Percentiles rank a stretch among this genome's conserved stretches.
phyloP scores from a whole-genome alignment of 2,797 vertebrate species.

The Sebastes wilsoni region DNA sequence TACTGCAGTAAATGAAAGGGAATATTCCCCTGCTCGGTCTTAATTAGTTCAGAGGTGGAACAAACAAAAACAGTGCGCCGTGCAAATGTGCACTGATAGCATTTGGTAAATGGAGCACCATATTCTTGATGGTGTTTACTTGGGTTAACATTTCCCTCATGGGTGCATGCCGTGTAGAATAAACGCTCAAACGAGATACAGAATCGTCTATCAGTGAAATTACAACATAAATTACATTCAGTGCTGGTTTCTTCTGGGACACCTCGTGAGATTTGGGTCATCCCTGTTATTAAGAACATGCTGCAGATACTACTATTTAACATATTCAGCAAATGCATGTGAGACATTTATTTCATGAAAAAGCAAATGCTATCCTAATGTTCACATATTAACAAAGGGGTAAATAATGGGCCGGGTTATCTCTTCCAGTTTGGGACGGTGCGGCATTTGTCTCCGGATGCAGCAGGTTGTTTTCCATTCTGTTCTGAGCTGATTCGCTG shows the following conservation, averaged over 20 bases:
- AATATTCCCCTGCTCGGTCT: slow-evolving; percentile 28
- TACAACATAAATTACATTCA: slow-evolving; percentile 26
- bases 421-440: slow-evolving; percentile 39
- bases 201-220: slow-evolving; percentile 33
- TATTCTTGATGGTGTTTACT: slow-evolving; percentile 29
- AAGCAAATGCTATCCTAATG: slow-evolving; percentile 28
- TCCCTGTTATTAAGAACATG: background rate
- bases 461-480: slow-evolving; percentile 67
- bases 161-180: background rate
- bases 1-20: slow-evolving; percentile 41
- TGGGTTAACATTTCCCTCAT: slow-evolving; percentile 30
- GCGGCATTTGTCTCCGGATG: slow-evolving; percentile 44
- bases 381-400: slow-evolving; percentile 39
- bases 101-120: slow-evolving; percentile 40
- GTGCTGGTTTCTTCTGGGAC: background rate
- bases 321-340: background rate
- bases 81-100: slow-evolving; percentile 44
- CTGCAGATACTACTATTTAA: slow-evolving; percentile 8
- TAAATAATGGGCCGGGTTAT: slow-evolving; percentile 65
- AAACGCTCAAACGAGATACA: slow-evolving; percentile 27
- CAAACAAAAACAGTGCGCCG: slow-evolving; percentile 21
- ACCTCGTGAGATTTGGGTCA: slow-evolving; percentile 3
- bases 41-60: slow-evolving; percentile 49
- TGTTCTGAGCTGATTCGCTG: slow-evolving; percentile 60
- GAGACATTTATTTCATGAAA: slow-evolving; percentile 43